Conservation (phyloP, 2,797 vertebrate species). For the Hydrolagus colliei region DNA sequence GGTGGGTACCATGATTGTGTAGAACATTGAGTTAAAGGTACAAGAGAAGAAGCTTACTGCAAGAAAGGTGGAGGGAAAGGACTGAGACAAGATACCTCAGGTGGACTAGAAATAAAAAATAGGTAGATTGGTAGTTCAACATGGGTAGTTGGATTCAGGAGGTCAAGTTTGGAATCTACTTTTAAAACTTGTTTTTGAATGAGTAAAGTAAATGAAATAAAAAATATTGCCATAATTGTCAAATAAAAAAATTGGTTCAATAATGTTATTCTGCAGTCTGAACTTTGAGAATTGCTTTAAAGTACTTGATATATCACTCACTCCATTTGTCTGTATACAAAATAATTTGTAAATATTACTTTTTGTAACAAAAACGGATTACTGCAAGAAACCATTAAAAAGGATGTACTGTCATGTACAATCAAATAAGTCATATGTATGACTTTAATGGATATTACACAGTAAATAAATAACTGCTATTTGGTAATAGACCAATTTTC, state of each 20-base stretch:
- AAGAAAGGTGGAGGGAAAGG: too few species aligned
- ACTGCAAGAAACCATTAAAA: not conserved
- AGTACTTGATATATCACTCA: too few species aligned
- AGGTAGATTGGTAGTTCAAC: too few species aligned
- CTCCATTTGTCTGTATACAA: not conserved
- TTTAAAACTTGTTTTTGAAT: too few species aligned
- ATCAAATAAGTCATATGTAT: not conserved
- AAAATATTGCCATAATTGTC: not conserved
- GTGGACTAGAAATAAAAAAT: too few species aligned
- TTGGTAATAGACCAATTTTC: slow-evolving; percentile 1
- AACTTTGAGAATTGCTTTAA: not conserved
- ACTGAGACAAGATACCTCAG: too few species aligned
- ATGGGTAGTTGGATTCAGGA: too few species aligned
- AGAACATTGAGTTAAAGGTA: too few species aligned
- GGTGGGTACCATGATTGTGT: too few species aligned
- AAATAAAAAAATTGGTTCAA: not conserved
- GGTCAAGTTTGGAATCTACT: too few species aligned
- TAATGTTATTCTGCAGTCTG: not conserved
- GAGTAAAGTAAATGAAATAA: too few species aligned
- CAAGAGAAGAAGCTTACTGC: too few species aligned
- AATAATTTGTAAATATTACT: not conserved
- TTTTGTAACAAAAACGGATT: not conserved
- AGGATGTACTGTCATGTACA: not conserved
- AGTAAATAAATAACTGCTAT: not conserved
- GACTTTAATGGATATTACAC: not conserved